phyloP scores from a whole-genome alignment of 2,888 invertebrate genomes.

The Nephrotoma flavescens region DNA sequence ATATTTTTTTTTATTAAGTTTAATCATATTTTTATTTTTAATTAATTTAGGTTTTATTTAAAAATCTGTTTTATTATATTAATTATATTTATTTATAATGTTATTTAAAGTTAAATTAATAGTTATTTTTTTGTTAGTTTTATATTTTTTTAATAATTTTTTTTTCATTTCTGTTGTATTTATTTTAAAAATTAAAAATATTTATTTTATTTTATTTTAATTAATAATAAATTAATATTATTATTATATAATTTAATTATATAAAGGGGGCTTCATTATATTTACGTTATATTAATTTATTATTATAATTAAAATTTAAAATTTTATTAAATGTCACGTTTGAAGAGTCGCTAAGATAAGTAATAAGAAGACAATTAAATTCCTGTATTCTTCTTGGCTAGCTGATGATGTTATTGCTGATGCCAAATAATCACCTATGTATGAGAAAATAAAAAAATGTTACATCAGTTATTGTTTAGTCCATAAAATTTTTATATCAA shows the following conservation, averaged over 20 bases:
- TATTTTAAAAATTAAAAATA: slow-evolving; percentile 4
- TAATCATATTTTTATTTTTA: background rate
- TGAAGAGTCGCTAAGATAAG: slow-evolving; percentile 10
- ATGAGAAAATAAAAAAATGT: background rate
- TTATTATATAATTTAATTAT: slow-evolving; percentile 11
- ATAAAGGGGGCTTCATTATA: slow-evolving; percentile 11
- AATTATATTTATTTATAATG: background rate
- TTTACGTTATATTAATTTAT: slow-evolving; percentile 9
- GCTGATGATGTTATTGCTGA: slow-evolving; percentile 31
- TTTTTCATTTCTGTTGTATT: background rate
- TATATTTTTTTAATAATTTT: background rate
- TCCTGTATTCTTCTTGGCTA: slow-evolving; percentile 11
- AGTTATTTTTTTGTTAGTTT: background rate
- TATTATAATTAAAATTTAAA: slow-evolving; percentile 5
- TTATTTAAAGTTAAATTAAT: background rate
- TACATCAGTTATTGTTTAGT: background rate
- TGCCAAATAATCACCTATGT: slow-evolving; percentile 28
- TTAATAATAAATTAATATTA: slow-evolving; percentile 6
- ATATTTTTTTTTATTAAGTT: background rate
- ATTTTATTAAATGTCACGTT: slow-evolving; percentile 16
- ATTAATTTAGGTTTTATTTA: background rate
- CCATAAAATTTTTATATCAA: too few relatives aligned
- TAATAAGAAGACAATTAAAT: slow-evolving; percentile 13
- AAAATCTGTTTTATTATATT: background rate
- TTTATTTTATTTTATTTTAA: background rate